Base-by-base conservation (phyloP, 1,140 invertebrate genomes). In the Aphis gossypii region DNA sequence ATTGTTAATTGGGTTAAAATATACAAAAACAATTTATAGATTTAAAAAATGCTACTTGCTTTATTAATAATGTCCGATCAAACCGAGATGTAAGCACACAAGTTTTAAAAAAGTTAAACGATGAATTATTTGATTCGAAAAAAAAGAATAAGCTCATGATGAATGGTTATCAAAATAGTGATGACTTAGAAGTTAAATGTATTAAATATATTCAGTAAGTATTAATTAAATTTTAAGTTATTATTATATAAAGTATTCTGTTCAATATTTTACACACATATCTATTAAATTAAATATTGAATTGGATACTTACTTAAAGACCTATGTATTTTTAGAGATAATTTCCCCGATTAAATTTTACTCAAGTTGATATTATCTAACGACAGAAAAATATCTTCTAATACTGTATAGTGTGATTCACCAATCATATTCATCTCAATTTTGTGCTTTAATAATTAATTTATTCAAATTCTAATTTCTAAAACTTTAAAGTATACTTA, bases 1-100 rank as follows among this genome's bases (percentile, higher is more conserved):
- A 83, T 83, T 83, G n/a, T 38, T 83, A 41, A 35, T 83, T 9
- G 8, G 9, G 2, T 35, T 48, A 21, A 35, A 88, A 86, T 25
- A 86, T 46, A 86, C 48, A 8, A 86, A 86, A 44, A 46, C 3
- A 46, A 86, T 86, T 88, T 88, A n/a, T 48, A 88, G 87, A 88
- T 51, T 35, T 88, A 23, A 48, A 30, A 88, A 54, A 54, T 51
- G 23, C 18, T 8, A n/a, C 20, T 35, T 23, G 1, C 1, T 21
- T 18, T 51, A 54, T 88, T 51, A 51, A 88, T 20, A 21, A 88
- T 88, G 87, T 88, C 23, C 87, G 11, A 51, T 21, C 30, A 51
- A 48, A 88, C 51, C 46, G n/a, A 0, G 3, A 35, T 23, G 6
- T 14, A 51, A 35, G 11, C 48, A 51, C 18, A 35, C 18, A 23